These are phyloP conservation scores for Ophion ventricosus DNA, from an alignment of 2,888 invertebrate genomes.

Conservation along the genomic window DNA sequence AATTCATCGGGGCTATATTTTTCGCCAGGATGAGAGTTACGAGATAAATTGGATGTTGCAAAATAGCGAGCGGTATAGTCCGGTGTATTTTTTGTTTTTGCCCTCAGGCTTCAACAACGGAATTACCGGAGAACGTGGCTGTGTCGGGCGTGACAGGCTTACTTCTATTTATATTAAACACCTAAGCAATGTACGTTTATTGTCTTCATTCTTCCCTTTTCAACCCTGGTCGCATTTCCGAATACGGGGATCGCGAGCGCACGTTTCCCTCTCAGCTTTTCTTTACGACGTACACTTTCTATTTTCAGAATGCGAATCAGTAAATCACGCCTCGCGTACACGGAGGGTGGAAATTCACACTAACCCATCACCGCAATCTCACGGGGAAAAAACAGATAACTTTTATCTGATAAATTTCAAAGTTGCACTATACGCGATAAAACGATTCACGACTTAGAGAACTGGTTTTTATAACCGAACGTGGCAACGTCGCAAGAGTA, in stretches of 20 bases:
- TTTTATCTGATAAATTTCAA: slow-evolving; percentile 42
- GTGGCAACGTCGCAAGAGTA: neutral
- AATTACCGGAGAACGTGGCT: slow-evolving; percentile 29
- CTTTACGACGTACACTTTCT: slow-evolving; percentile 36
- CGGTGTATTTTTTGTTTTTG: slow-evolving; percentile 7
- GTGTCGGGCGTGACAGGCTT: slow-evolving; percentile 14
- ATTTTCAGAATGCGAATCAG: slow-evolving; percentile 27
- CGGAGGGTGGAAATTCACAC: slow-evolving; percentile 37
- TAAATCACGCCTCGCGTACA: slow-evolving; percentile 18
- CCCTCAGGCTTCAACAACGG: neutral
- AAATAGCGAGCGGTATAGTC: neutral
- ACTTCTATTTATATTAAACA: slow-evolving; percentile 21
- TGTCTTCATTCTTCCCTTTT: slow-evolving; percentile 17
- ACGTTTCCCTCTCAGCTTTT: slow-evolving; percentile 4
- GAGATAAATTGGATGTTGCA: slow-evolving; percentile 17
- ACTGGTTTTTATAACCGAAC: neutral
- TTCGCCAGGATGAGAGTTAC: neutral
- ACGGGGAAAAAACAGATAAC: neutral
- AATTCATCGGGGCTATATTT: neutral
- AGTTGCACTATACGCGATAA: slow-evolving; percentile 53
- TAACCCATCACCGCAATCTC: slow-evolving; percentile 22
- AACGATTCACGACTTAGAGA: slow-evolving; percentile 28
- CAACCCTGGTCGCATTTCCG: neutral
- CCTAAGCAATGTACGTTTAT: slow-evolving; percentile 7
- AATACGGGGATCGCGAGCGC: slow-evolving; percentile 15